A percentile compares a stretch with the other conserved stretches of the same genome.
Evolutionary conservation across 2,113 vertebrate species (phyloP).

Genomic region (Paracyprichromis sp.): DNA sequence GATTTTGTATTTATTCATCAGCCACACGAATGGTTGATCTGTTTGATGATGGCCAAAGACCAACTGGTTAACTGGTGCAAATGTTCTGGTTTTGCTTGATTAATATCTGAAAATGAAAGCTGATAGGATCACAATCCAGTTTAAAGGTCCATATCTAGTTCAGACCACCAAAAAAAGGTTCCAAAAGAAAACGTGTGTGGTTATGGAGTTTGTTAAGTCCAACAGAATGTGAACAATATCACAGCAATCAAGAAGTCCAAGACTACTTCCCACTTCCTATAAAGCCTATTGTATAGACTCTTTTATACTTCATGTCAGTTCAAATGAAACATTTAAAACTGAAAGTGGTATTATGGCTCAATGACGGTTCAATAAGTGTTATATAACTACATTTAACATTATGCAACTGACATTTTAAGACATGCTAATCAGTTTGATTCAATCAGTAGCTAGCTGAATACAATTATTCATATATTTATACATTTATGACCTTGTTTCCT

Average conservation of each 20-base stretch:
- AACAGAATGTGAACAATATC: neutral
- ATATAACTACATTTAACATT: neutral
- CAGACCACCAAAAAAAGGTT: neutral
- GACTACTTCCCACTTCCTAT: neutral
- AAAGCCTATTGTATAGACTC: neutral
- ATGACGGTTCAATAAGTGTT: neutral
- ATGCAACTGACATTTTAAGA: neutral
- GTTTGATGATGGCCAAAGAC: neutral
- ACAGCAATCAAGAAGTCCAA: neutral
- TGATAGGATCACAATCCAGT: neutral
- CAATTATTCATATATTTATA: neutral
- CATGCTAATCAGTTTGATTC: neutral
- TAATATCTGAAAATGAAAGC: neutral
- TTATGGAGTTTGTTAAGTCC: neutral
- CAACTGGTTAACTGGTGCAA: neutral
- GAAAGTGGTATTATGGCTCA: neutral
- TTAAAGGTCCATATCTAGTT: neutral
- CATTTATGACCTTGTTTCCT: neutral
- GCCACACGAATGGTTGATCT: neutral
- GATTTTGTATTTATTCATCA: neutral
- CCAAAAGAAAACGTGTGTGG: neutral
- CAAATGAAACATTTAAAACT: neutral
- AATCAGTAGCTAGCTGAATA: neutral
- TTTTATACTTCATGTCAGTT: neutral
- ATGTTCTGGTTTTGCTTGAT: neutral